Evolutionary conservation across 2,113 vertebrate species (phyloP).

Genomic region (Oncorhynchus tshawytscha): DNA sequence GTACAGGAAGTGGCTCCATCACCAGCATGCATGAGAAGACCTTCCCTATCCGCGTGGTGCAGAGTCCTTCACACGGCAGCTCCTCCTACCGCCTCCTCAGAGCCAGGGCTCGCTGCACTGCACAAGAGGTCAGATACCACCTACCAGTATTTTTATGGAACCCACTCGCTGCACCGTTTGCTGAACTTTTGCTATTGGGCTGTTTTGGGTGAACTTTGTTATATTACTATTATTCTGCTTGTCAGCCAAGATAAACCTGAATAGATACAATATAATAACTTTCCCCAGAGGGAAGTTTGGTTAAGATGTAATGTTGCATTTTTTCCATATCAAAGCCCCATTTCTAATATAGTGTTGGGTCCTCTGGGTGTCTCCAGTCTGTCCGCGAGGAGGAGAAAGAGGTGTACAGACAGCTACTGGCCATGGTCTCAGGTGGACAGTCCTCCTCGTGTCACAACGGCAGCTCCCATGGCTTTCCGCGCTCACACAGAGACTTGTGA

Average conservation of each 20-base stretch:
- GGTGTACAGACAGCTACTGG: slow-evolving; percentile 88
- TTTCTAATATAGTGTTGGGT: background rate
- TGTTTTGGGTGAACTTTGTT: too few species aligned
- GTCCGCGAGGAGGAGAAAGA: slow-evolving; percentile 88
- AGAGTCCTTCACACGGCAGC: slow-evolving; percentile 66
- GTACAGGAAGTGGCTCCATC: slow-evolving; percentile 36
- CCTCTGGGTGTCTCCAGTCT: slow-evolving; percentile 66
- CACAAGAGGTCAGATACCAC: slow-evolving; percentile 67
- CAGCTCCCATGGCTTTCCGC: slow-evolving; percentile 60
- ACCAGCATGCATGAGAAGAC: slow-evolving; percentile 74
- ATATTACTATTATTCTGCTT: too few species aligned
- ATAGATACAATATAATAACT: too few species aligned
- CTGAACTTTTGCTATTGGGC: too few species aligned
- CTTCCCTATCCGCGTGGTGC: slow-evolving; percentile 73
- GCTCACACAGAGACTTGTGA: slow-evolving; percentile 77
- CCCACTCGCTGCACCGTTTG: too few species aligned
- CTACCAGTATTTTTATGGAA: background rate
- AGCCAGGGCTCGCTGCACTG: slow-evolving; percentile 58
- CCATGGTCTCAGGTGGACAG: slow-evolving; percentile 83
- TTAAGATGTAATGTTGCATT: too few species aligned
- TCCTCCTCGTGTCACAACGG: slow-evolving; percentile 64
- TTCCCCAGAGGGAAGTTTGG: too few species aligned
- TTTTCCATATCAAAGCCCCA: background rate
- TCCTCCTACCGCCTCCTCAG: slow-evolving; percentile 44
- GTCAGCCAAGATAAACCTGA: too few species aligned